These are phyloP conservation scores for Ligdia adustata DNA, from an alignment of 2,888 invertebrate species.

Conservation along the genomic window DNA sequence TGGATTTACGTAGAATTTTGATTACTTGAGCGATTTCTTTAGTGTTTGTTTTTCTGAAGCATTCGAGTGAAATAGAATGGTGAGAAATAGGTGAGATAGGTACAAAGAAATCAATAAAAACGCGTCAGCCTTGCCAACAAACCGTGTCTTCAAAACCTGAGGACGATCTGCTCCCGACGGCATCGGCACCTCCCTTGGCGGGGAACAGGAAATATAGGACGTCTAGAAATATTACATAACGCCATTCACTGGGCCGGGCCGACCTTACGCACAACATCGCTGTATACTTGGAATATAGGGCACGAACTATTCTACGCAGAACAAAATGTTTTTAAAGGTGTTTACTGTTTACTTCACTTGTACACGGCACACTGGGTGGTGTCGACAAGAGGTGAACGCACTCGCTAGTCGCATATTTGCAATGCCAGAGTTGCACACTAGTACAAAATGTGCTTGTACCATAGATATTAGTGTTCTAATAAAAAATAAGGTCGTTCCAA, in stretches of 20 bases:
- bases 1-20: constrained; percentile 1
- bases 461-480: constrained; percentile 24
- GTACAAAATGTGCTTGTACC: constrained; percentile 6
- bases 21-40: constrained; percentile 10
- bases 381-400: constrained; percentile 44
- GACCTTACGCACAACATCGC: constrained; percentile 20
- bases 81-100: constrained; percentile 24
- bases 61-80: constrained; percentile 26
- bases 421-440: constrained; percentile 43
- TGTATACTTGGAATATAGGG: constrained; percentile 7
- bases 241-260: constrained; percentile 45
- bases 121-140: constrained; percentile 71
- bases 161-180: constrained; percentile 66
- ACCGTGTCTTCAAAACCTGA: constrained; percentile 72
- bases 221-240: constrained; percentile 51
- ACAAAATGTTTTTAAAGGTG: constrained; percentile 1
- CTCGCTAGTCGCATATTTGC: constrained; percentile 43
- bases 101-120: constrained; percentile 39
- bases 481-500: constrained; percentile 44
- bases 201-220: constrained; percentile 54
- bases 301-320: constrained; percentile 22
- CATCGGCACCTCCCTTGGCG: constrained; percentile 60
- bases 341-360: background rate
- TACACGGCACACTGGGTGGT: constrained; percentile 2
- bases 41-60: constrained; percentile 18